Conservation (phyloP, 1,140 invertebrate genomes). For the Teleopsis dalmanni region DNA sequence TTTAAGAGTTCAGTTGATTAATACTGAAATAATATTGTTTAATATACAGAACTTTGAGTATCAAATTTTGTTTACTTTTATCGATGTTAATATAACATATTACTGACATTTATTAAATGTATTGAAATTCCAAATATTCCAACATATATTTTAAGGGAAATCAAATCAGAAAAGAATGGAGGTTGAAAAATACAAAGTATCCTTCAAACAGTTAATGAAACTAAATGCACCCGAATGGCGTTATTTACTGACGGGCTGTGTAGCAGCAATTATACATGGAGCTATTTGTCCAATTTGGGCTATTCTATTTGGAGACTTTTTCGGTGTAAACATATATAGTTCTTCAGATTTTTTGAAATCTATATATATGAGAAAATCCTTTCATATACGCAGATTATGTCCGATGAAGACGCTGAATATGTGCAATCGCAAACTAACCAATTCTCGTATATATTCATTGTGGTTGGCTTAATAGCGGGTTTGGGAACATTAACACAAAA, state of each 20-base stretch:
- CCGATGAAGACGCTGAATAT: conserved; percentile 33
- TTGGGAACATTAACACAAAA: conserved; percentile 61
- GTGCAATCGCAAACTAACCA: conserved; percentile 50
- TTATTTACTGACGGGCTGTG: conserved; percentile 60
- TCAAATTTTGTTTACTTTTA: no score
- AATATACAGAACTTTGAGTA: no score
- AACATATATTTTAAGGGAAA: conserved; percentile 10
- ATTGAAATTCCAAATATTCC: no score
- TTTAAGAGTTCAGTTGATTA: no score
- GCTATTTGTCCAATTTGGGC: conserved; percentile 72
- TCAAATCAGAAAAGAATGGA: conserved; percentile 22
- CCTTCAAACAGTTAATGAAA: conserved; percentile 56
- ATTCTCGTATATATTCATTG: conserved; percentile 64
- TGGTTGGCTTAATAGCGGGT: conserved; percentile 68
- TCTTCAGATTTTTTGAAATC: no score
- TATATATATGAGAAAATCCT: conserved; percentile 44
- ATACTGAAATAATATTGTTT: no score
- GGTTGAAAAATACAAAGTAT: conserved; percentile 22
- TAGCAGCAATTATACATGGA: conserved; percentile 65
- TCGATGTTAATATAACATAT: no score
- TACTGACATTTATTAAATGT: no score
- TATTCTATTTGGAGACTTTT: conserved; percentile 76
- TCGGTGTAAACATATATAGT: conserved; percentile 60
- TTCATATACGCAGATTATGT: conserved; percentile 51
- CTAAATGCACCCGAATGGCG: conserved; percentile 73